Percentiles rank a stretch among this genome's conserved stretches.
Conservation (phyloP, 1,140 invertebrate species). For the Drosophila hydei region DNA sequence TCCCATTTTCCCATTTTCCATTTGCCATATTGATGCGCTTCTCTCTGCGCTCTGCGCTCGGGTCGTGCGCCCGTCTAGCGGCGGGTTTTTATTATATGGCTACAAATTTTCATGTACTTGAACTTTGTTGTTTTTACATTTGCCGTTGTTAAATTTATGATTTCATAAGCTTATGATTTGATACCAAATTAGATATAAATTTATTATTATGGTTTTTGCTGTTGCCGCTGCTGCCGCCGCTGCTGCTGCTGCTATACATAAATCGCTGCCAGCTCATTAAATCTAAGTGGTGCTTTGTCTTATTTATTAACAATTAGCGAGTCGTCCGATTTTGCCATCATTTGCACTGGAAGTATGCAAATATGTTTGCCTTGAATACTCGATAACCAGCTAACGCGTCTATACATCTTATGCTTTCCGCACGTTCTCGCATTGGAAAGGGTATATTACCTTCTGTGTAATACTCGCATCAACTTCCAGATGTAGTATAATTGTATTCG, state of each 20-base stretch:
- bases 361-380: background rate
- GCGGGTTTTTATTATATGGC: conserved; percentile 44
- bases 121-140: conserved; percentile 42
- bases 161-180: conserved; percentile 76
- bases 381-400: background rate
- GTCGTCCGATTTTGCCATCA: conserved; percentile 21
- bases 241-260: conserved; percentile 41
- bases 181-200: conserved; percentile 66
- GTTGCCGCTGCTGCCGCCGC: conserved; percentile 16
- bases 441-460: too few species aligned
- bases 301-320: conserved; percentile 60
- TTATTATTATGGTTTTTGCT: conserved; percentile 22
- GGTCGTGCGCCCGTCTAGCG: conserved; percentile 46
- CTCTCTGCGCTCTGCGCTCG: background rate
- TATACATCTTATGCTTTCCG: too few species aligned
- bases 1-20: conserved; percentile 5
- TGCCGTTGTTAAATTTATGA: conserved; percentile 56
- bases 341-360: conserved; percentile 12
- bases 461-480: too few species aligned
- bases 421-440: too few species aligned
- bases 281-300: conserved; percentile 47
- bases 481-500: too few species aligned
- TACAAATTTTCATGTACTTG: conserved; percentile 52
- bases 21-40: conserved; percentile 53
- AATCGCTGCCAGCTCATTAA: conserved; percentile 73